phyloP scores from a whole-genome alignment of 2,797 vertebrate species.

The Helostoma temminkii region DNA sequence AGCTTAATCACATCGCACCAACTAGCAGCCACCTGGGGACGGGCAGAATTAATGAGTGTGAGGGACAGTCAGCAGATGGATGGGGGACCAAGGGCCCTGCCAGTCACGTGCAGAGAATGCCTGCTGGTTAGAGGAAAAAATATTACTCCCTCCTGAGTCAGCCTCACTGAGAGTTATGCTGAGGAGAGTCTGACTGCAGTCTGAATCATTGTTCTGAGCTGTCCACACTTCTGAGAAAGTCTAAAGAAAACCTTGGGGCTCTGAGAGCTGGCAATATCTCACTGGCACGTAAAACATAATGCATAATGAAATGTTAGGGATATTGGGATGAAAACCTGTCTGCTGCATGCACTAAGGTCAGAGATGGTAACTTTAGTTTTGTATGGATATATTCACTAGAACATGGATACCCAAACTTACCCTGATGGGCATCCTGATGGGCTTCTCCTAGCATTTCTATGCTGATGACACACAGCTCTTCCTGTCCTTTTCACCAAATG shows the following conservation, averaged over 20 bases:
- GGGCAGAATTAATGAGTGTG: slow-evolving; percentile 75
- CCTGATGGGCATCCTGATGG: too few relatives aligned
- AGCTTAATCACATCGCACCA: slow-evolving; percentile 76
- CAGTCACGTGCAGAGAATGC: slow-evolving; percentile 51
- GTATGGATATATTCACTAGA: neutral
- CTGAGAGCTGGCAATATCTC: slow-evolving; percentile 42
- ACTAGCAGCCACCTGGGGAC: slow-evolving; percentile 71
- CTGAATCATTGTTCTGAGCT: slow-evolving; percentile 61
- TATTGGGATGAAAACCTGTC: slow-evolving; percentile 40
- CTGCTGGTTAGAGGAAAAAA: slow-evolving; percentile 49
- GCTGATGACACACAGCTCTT: too few relatives aligned
- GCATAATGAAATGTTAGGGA: slow-evolving; percentile 52
- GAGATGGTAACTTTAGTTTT: slow-evolving; percentile 5
- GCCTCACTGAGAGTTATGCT: slow-evolving; percentile 58
- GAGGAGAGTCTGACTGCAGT: slow-evolving; percentile 55
- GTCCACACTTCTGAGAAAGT: slow-evolving; percentile 50
- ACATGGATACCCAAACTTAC: too few relatives aligned
- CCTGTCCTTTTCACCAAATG: too few relatives aligned
- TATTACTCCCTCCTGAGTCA: slow-evolving; percentile 33
- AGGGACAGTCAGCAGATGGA: slow-evolving; percentile 73
- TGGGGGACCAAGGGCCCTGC: slow-evolving; percentile 50
- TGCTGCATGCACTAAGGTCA: slow-evolving; percentile 10
- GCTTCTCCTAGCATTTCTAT: too few relatives aligned
- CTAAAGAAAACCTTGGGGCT: slow-evolving; percentile 42
- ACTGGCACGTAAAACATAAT: slow-evolving; percentile 14